Evolutionary conservation across 2,113 vertebrate genomes (phyloP).

Genomic region (Oryzias woworae): DNA sequence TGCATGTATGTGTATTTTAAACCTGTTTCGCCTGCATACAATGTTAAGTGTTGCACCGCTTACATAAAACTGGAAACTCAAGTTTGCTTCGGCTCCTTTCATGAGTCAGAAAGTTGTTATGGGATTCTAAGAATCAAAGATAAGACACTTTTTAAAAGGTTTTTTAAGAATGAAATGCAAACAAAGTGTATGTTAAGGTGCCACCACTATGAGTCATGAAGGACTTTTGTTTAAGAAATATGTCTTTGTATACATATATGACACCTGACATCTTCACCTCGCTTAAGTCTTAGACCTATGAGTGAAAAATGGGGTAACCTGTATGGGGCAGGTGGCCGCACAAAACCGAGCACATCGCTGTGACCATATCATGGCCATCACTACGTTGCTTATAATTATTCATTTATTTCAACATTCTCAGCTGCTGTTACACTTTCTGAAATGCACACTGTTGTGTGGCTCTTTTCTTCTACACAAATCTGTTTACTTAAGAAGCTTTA

Average conservation of each 20-base stretch:
- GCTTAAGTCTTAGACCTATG: too few relatives aligned
- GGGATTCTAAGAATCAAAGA: conserved; percentile 32
- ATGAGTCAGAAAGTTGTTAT: conserved; percentile 42
- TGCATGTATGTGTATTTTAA: conserved; percentile 4
- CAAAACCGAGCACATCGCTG: too few relatives aligned
- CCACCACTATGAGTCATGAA: neutral
- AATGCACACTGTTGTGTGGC: too few relatives aligned
- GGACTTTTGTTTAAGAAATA: neutral
- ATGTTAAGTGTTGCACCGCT: neutral
- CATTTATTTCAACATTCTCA: too few relatives aligned
- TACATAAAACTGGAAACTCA: conserved; percentile 66
- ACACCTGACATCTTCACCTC: neutral
- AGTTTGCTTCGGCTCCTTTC: conserved; percentile 54
- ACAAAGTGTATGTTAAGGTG: neutral
- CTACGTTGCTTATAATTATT: too few relatives aligned
- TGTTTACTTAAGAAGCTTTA: too few relatives aligned
- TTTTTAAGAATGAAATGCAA: conserved; percentile 8
- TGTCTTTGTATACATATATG: neutral
- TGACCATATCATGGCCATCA: too few relatives aligned
- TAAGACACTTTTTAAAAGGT: conserved; percentile 28
- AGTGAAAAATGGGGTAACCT: too few relatives aligned
- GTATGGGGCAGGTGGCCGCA: too few relatives aligned
- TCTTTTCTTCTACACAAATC: too few relatives aligned
- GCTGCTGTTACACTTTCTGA: too few relatives aligned
- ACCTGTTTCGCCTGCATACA: conserved; percentile 31